Evolutionary conservation across 2,113 vertebrate species (phyloP).

Genomic region (Atlantisia rogersi): DNA sequence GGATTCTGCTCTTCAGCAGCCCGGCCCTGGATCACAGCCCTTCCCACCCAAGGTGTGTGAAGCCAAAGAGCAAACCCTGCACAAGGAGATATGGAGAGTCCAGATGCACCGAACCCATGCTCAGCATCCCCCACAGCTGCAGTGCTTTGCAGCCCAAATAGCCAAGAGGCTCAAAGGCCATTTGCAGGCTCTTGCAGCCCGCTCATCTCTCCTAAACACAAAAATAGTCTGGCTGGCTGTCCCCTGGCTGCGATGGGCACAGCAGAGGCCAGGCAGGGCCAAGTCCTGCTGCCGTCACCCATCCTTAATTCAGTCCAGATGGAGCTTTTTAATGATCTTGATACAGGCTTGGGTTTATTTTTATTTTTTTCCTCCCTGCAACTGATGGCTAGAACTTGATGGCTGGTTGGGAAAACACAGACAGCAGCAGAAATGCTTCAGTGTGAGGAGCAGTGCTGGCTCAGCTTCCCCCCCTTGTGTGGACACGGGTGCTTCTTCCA

Average conservation of each 20-base stretch:
- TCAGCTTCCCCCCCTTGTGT: background rate
- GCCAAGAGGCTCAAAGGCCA: background rate
- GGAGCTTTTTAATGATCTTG: constrained; percentile 61
- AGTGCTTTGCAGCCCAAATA: background rate
- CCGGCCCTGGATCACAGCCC: background rate
- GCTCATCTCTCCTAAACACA: accelerated
- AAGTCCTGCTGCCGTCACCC: constrained; percentile 17
- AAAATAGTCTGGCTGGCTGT: accelerated
- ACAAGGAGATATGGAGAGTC: accelerated
- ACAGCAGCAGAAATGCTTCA: background rate
- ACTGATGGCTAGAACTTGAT: constrained; percentile 61
- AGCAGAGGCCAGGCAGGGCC: background rate
- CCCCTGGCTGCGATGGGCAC: background rate
- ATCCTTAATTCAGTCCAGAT: constrained; percentile 42
- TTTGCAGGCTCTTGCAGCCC: background rate
- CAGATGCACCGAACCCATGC: accelerated
- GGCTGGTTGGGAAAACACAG: constrained; percentile 57
- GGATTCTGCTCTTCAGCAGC: background rate
- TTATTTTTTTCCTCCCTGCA: constrained; percentile 41
- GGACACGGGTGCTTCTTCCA: background rate
- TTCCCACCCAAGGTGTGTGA: accelerated
- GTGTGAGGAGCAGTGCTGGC: constrained; percentile 43
- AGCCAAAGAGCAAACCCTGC: background rate
- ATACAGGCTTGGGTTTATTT: constrained; percentile 58
- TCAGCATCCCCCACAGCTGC: background rate